Evolutionary conservation across 2,113 vertebrate genomes (phyloP), one percentile per base, ranked within the genome.

Genomic region (Neolamprologus ventralis): DNA sequence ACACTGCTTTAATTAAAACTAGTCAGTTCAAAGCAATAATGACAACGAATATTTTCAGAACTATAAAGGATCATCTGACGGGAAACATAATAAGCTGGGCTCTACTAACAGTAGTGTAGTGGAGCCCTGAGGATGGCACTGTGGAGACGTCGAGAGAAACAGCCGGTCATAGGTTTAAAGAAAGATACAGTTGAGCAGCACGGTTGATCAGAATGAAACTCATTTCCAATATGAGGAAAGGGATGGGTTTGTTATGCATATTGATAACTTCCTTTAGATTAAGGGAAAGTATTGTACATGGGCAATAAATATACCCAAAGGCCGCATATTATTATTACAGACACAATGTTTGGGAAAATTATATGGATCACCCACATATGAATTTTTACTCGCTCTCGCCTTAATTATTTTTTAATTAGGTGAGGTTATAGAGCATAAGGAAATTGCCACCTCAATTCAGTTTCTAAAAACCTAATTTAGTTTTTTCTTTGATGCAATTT

Each of bases 91-190:
- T 58, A 49, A 51, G 26, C 17, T 31, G 45, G 26, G 45, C 26
- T 78, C 17, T 19, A 51, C 73, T 51, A 78, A 37, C 65, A 71
- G 78, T 14, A 60, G 63, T 49, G 91, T 28, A 11, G 35, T 57
- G 83, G 71, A 89, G 91, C 40, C 92, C 95, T 95, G 93, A 87
- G 89, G 95, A 90, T 93, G 95, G 94, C 94, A 94, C 87, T 95
- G 95, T 94, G 93, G 94, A 94, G 92, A 90, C 89, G 21, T 89
- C 81, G 42, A 91, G 82, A 55, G 85, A 89, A 90, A 80, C 51
- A 82, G 21, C 82, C 19, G 7, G 21, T 37, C 35, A 26, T 79
- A 85, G 49, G 31, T 71, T 75, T 63, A 83, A 82, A 82, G 75
- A n/a, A 47, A 81, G 47, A 87, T 51, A 82, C 80, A 89, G 80